Percentiles rank a stretch among this genome's conserved stretches.
phyloP scores from a whole-genome alignment of 2,888 invertebrate genomes.

The Muschampia staudingeri region DNA sequence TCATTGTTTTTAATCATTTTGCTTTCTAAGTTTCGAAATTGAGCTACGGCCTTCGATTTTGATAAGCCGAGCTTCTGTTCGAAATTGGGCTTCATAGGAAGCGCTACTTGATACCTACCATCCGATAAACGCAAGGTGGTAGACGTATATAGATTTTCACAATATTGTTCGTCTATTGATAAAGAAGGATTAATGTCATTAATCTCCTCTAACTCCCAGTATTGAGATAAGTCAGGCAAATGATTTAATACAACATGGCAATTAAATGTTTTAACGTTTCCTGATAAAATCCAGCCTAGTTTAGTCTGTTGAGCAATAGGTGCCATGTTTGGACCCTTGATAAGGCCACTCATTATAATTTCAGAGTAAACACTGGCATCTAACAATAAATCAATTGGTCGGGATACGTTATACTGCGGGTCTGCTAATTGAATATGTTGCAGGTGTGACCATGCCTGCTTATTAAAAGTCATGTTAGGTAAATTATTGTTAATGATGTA shows the following conservation, averaged over 20 bases:
- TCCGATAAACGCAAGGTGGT: not conserved
- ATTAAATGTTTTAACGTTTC: constrained; percentile 38
- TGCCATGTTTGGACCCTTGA: not conserved
- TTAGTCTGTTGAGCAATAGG: constrained; percentile 60
- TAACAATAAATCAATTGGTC: constrained; percentile 16
- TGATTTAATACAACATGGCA: constrained; percentile 41
- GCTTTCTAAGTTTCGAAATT: constrained; percentile 12
- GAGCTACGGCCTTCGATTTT: constrained; percentile 15
- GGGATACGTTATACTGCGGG: not conserved
- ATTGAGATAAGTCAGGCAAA: constrained; percentile 25
- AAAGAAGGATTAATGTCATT: not conserved
- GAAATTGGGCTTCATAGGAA: not conserved
- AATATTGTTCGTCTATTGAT: not conserved
- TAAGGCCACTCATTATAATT: constrained; percentile 16
- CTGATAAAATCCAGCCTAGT: constrained; percentile 63
- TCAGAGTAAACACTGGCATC: constrained; percentile 21
- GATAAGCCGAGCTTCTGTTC: constrained; percentile 22
- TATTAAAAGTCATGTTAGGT: not conserved
- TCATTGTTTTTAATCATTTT: not conserved
- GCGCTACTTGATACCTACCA: constrained; percentile 1
- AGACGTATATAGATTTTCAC: not conserved
- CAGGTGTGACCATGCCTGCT: constrained; percentile 8
- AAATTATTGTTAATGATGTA: constrained; percentile 14
- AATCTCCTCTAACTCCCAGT: constrained; percentile 23
- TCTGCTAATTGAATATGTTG: constrained; percentile 19